Base-by-base conservation (phyloP, 2,888 invertebrate species). In the Oxyteleia sp. region DNA sequence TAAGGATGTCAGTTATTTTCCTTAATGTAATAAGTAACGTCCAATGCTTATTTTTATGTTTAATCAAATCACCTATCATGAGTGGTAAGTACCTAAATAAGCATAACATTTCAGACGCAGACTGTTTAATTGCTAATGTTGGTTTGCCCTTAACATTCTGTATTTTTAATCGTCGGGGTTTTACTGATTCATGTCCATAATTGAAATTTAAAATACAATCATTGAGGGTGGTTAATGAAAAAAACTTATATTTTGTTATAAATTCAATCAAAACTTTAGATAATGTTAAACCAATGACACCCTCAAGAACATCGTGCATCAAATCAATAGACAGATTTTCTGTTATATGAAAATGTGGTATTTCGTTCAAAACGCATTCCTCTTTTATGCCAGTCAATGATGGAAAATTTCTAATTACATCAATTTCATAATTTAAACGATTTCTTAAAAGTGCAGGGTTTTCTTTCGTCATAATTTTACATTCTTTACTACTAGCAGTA, bases 291-390 rank as follows among this genome's bases (percentile, higher is more conserved):
- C 15, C 13, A 29, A 43, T 26, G 8, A 79, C 23, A 4, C 79
- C 79, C 47, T 79, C 64, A 3, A 43, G 29, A 4, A 64, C 11
- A 51, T 79, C 79, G n/a, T 83, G 74, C 51, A 79, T 64, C 10
- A 71, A 15, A 75, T 83, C 83, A 3, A 64, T 0, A 10, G 79
- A 43, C 18, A 45, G 26, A 63, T 83, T 83, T 64, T 83, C 64
- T 10, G 51, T 51, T 4, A 79, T 64, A 41, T 83, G 68, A 29
- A 83, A 83, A 47, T 79, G 51, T 4, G 16, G 26, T 15, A 83
- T 4, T 7, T 53, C 8, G 43, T 83, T 35, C 15, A 79, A 80
- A 11, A 64, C 35, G 10, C 74, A 79, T 4, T 38, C 16, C 53
- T 79, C 78, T 63, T 66, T 66, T 8, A 74, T 47, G 0, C 63